Percentiles rank a stretch among this genome's conserved stretches.
Evolutionary conservation across 2,888 invertebrate species (phyloP).

Genomic region (Platycheirus rosarum): DNA sequence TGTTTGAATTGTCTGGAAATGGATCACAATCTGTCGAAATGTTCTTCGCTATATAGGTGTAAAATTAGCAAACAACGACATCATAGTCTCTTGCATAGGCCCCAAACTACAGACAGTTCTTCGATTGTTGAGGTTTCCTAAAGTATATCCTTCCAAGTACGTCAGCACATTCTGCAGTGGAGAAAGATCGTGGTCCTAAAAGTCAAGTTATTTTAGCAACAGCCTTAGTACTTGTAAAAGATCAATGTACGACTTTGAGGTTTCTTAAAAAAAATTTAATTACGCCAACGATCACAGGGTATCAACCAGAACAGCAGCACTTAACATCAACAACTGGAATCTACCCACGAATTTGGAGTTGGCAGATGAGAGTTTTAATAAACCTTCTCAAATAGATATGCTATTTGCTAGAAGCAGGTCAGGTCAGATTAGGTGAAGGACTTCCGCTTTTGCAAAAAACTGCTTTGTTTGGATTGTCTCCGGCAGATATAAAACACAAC

Average conservation of each 20-base stretch:
- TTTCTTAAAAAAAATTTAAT: not conserved
- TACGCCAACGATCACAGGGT: not conserved
- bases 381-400: no score
- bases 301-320: no score
- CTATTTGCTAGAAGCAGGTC: no score
- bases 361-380: no score
- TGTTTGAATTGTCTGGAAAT: no score
- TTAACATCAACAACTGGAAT: not conserved
- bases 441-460: conserved; percentile 71
- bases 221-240: conserved; percentile 2
- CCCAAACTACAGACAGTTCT: no score
- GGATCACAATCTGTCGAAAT: no score
- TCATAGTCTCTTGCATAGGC: no score
- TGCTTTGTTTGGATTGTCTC: conserved; percentile 1
- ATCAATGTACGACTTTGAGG: not conserved
- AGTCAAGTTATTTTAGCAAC: not conserved
- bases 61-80: no score
- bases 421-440: conserved; percentile 63
- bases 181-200: not conserved
- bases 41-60: no score
- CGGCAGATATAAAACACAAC: not conserved
- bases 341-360: conserved; percentile 1
- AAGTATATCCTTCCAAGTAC: not conserved
- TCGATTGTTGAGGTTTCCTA: no score
- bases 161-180: conserved; percentile 1